Conservation (phyloP, 2,113 vertebrate genomes). For the Pycnonotus jocosus region DNA sequence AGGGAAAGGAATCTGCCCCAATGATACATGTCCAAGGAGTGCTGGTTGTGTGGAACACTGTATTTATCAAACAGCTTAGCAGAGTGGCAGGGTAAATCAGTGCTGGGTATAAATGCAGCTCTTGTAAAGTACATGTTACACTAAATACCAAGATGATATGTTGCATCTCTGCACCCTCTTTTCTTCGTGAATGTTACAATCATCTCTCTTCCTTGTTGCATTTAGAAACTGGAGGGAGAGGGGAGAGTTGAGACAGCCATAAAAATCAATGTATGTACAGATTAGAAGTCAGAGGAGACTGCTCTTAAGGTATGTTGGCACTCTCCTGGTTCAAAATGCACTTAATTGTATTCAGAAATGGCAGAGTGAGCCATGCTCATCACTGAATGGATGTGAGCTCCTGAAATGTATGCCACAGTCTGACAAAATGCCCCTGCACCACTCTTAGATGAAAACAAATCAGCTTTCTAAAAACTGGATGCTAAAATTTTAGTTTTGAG, state of each 20-base stretch:
- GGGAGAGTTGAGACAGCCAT: not conserved
- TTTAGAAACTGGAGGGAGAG: not conserved
- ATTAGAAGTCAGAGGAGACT: not conserved
- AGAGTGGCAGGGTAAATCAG: not conserved
- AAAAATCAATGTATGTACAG: not conserved
- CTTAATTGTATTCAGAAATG: not conserved
- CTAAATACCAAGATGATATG: not conserved
- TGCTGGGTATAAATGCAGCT: not conserved
- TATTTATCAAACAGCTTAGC: not conserved
- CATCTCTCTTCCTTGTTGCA: not conserved
- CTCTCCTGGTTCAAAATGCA: not conserved
- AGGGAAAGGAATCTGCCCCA: not conserved
- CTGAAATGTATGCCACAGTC: not conserved
- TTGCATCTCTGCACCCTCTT: not conserved
- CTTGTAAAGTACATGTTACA: not conserved
- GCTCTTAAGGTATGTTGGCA: not conserved
- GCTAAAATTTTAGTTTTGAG: not conserved
- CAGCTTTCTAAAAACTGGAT: not conserved
- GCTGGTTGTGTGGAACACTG: not conserved
- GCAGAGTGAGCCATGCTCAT: not conserved
- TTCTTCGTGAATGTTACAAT: not conserved
- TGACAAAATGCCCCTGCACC: not conserved
- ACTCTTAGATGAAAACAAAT: not conserved
- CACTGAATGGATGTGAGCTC: not conserved
- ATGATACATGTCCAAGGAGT: not conserved